Evolutionary conservation across 2,797 vertebrate species (phyloP), one percentile per base, ranked within the genome.

Genomic region (Paratrypauchen microcephalus): DNA sequence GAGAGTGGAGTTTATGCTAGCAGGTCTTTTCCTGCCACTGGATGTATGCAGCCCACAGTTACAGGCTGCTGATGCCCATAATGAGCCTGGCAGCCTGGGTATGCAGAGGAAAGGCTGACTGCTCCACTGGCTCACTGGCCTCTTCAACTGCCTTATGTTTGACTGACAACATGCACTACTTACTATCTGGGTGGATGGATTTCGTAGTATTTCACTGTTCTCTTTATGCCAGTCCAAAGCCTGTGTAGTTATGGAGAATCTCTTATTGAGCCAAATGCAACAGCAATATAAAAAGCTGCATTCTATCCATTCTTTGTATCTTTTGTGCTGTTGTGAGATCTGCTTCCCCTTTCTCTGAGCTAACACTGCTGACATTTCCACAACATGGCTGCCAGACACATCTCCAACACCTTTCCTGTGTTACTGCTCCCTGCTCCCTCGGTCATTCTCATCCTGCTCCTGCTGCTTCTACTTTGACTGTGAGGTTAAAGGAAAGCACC

Each of bases 81-180:
- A 97, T 98, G 96, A 98, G 96, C 94, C 95, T 95, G 94, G 94
- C 93, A 95, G 94, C 93, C 95, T 95, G 94, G 95, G 95, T 94
- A 94, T 94, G 95, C 94, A 71, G 50, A 80, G 48, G 59, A 28
- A 21, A 63, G 80, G 94, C 71, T 56, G 81, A 57, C 72, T 83
- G 75, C 12, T 79, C 81, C 70, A 73, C 56, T 82, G 80, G 60
- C 69, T 82, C 70, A 94, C 93, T 93, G 90, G 65, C 70, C 77
- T 23, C 45, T 68, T 76, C 45, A 52, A 57, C 67, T 74, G 77
- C 77, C 77, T 55, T 72, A 2, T 77, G 69, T 80, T 45, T 61
- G 75, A 70, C 66, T 73, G 56, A 55, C 26, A 69, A n/a, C 52
- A 48, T 15, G 13, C 41, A 45, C 41, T 45, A 45, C 41, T 45